Base-by-base conservation (phyloP, 2,888 invertebrate species). In the Stramonita haemastoma region DNA sequence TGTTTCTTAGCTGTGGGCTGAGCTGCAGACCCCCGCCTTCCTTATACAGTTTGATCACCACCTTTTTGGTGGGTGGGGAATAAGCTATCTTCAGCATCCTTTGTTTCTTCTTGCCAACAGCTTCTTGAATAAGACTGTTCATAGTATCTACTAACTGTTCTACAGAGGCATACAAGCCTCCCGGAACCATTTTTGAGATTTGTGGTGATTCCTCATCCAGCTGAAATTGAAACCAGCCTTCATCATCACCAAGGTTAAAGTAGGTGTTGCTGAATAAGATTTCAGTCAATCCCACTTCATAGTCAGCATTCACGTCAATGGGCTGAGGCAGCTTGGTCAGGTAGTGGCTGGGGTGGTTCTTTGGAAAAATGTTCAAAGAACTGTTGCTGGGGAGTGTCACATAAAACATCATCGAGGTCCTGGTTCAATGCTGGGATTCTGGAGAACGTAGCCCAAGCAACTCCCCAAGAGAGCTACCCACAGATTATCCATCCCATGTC, bases 371-470 rank as follows among this genome's bases (percentile, higher is more conserved):
- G 11, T 77, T 46, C 56, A 56, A 29, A n/a, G 77, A 77, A 22
- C 77, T 77, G 73, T 87, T 87, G 26, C 77, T 77, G 77, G 79
- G 77, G 17, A 87, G 77, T 29, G 87, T 87, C 56, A 87, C 15
- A 46, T 87, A 87, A 66, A 86, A 87, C 56, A 70, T 70, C 17
- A 15, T 86, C n/a, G n/a, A n/a, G n/a, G n/a, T n/a, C n/a, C n/a
- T n/a, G n/a, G n/a, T n/a, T n/a, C n/a, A n/a, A 60, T 81, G 19
- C n/a, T 60, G 60, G 34, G 90, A 87, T 77, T 90, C 46, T 89
- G 90, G 60, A 90, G 77, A 36, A 87, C 84, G 56, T 90, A 89
- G n/a, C 90, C 88, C 1, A 89, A 19, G 22, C 73, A 88, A n/a
- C 85, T 85, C 22, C 90, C 66, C n/a, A 90, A 34, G 17, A 87